Evolutionary conservation across 2,888 invertebrate genomes (phyloP).

Genomic region (Drosophila nigricruria): DNA sequence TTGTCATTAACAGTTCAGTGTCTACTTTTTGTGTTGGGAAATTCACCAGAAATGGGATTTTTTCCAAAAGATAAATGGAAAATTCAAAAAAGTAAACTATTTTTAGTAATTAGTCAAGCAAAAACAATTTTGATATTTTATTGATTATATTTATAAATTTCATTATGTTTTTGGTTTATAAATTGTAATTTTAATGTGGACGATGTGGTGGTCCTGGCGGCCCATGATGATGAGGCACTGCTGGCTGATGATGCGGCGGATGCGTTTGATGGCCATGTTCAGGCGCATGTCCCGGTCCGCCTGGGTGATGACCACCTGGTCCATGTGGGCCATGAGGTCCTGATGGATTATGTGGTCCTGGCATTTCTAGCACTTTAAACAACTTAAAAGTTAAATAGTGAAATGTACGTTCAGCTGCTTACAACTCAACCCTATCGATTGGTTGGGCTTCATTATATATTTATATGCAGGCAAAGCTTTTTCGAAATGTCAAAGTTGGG

Average conservation of each 20-base stretch:
- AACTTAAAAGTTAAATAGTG: neutral
- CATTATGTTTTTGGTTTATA: neutral
- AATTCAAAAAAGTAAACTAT: neutral
- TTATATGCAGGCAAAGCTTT: slow-evolving; percentile 44
- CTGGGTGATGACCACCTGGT: slow-evolving; percentile 20
- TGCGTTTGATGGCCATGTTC: slow-evolving; percentile 24
- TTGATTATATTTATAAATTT: neutral
- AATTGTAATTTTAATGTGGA: neutral
- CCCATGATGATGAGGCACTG: slow-evolving; percentile 22
- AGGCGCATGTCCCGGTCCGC: slow-evolving; percentile 11
- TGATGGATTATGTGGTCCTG: slow-evolving; percentile 25
- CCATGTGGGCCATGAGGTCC: slow-evolving; percentile 1
- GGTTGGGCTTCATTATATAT: slow-evolving; percentile 18
- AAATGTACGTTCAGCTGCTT: slow-evolving; percentile 5
- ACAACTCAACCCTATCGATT: slow-evolving; percentile 15
- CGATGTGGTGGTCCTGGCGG: slow-evolving; percentile 17
- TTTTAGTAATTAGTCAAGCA: slow-evolving; percentile 1
- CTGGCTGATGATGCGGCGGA: slow-evolving; percentile 26
- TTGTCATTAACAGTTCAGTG: neutral
- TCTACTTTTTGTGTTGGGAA: slow-evolving; percentile 2
- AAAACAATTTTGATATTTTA: neutral
- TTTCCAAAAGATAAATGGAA: slow-evolving; percentile 3
- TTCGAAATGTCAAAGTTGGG: slow-evolving; percentile 32
- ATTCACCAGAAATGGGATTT: slow-evolving; percentile 1
- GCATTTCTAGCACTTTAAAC: slow-evolving; percentile 19